Base-by-base conservation (phyloP, 2,888 invertebrate species). In the Mythimna loreyi region DNA sequence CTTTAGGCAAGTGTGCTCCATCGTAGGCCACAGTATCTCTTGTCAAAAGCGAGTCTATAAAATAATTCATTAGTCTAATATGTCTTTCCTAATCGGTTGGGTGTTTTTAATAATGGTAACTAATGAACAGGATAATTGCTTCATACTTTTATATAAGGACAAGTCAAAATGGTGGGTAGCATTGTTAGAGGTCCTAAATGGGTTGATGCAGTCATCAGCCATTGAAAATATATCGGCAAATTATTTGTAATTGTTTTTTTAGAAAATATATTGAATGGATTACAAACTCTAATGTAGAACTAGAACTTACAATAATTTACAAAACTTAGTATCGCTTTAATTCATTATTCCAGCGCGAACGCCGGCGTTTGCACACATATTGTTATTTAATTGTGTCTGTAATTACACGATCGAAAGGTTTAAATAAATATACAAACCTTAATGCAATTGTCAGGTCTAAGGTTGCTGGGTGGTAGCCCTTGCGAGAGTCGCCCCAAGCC, bases 371-470 rank as follows among this genome's bases (percentile, higher is more conserved):
- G n/a, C n/a, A n/a, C n/a, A n/a, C n/a, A n/a, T n/a, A n/a, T n/a
- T n/a, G n/a, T n/a, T n/a, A n/a, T n/a, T n/a, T n/a, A n/a, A n/a
- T n/a, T n/a, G n/a, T n/a, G n/a, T n/a, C n/a, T n/a, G n/a, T n/a
- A n/a, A n/a, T n/a, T n/a, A n/a, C n/a, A n/a, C n/a, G n/a, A n/a
- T n/a, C n/a, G n/a, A n/a, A n/a, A n/a, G n/a, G n/a, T 28, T 25
- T n/a, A 53, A 53, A 53, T 13, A 47, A 9, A 9, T 3, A 40
- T 49, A 61, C 71, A n/a, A 64, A 96, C 97, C 93, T 97, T 97
- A 86, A 98, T 97, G 87, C 98, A 98, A 93, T 98, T 98, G 87
- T 98, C 98, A 53, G 97, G 97, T 63, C 97, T 93, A 71, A 97
- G 87, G 96, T 97, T 98, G 91, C 97, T 97, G 6, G 98, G 97